These are phyloP conservation scores for Baccha elongata DNA, from an alignment of 2,888 invertebrate genomes.

Conservation along the genomic window DNA sequence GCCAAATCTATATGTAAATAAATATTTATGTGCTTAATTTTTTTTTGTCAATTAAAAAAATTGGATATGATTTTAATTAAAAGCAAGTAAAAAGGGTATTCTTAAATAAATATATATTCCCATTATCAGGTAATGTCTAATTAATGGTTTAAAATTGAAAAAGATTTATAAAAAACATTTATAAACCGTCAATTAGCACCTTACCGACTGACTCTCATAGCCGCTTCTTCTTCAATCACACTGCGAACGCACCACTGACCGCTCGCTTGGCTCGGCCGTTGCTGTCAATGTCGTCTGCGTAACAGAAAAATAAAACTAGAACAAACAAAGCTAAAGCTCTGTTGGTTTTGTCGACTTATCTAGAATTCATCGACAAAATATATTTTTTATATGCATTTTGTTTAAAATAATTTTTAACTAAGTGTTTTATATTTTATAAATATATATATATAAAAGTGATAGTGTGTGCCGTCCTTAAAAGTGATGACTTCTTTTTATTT, in stretches of 20 bases:
- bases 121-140: constrained; percentile 60
- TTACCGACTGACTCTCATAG: constrained; percentile 72
- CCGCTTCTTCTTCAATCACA: constrained; percentile 74
- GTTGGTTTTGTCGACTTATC: constrained; percentile 41
- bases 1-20: background rate
- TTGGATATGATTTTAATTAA: constrained; percentile 5
- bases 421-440: constrained; percentile 6
- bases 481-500: constrained; percentile 70
- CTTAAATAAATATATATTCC: constrained; percentile 26
- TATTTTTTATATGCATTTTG: constrained; percentile 52
- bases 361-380: constrained; percentile 52
- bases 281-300: constrained; percentile 73
- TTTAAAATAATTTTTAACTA: constrained; percentile 21
- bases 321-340: constrained; percentile 35
- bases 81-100: constrained; percentile 43
- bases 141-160: constrained; percentile 65
- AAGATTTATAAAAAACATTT: constrained; percentile 35
- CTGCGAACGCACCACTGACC: constrained; percentile 74
- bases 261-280: constrained; percentile 74
- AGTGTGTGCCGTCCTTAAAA: constrained; percentile 52
- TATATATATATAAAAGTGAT: constrained; percentile 14
- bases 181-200: constrained; percentile 68
- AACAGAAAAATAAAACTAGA: constrained; percentile 30
- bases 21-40: constrained; percentile 1
- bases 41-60: constrained; percentile 9